A percentile compares a stretch with the other conserved stretches of the same genome.
These are phyloP conservation scores for Laodelphax striatellus DNA, from an alignment of 1,140 invertebrate species.

Conservation along the genomic window DNA sequence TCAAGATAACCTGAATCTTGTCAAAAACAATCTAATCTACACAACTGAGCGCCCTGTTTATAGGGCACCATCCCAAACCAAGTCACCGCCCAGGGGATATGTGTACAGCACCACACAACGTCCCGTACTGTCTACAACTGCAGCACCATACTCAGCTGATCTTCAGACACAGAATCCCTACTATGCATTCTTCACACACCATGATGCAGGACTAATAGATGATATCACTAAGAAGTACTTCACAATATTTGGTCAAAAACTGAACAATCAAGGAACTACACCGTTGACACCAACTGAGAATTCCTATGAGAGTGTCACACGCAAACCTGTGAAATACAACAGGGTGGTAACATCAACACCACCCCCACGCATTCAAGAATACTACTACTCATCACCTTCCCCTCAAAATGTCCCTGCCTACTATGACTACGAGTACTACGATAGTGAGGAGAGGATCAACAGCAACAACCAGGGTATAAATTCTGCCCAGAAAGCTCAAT, in stretches of 20 bases:
- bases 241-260: conserved; percentile 59
- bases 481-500: neutral
- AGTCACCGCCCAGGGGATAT: too few species aligned
- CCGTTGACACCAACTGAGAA: conserved; percentile 38
- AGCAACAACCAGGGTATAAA: neutral
- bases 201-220: conserved; percentile 54
- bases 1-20: neutral
- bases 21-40: neutral
- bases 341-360: too few species aligned
- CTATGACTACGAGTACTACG: too few species aligned
- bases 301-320: conserved; percentile 21
- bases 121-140: too few species aligned
- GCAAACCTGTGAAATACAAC: too few species aligned
- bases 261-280: conserved; percentile 39
- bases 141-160: neutral
- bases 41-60: conserved; percentile 5
- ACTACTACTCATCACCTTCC: too few species aligned
- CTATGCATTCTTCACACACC: conserved; percentile 55
- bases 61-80: neutral
- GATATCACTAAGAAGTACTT: conserved; percentile 66
- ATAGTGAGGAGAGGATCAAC: too few species aligned
- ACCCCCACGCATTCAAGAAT: too few species aligned
- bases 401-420: too few species aligned
- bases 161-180: conserved; percentile 39
- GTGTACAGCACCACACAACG: too few species aligned